Evolutionary conservation across 1,140 invertebrate species (phyloP).

Genomic region (Cephus cinctus): DNA sequence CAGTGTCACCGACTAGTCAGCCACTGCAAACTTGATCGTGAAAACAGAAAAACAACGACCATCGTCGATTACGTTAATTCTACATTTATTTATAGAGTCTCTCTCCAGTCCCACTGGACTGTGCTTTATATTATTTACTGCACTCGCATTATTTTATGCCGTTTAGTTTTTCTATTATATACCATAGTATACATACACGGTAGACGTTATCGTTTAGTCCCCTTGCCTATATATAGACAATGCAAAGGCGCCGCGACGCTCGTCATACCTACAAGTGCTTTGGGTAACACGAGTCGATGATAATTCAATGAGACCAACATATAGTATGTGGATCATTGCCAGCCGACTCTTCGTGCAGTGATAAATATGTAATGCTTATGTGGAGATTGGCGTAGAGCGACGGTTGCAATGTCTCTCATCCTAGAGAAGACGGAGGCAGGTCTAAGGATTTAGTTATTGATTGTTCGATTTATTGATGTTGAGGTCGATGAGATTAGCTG

Average conservation of each 20-base stretch:
- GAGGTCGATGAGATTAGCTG: conserved; percentile 15
- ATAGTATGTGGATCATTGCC: conserved; percentile 48
- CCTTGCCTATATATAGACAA: no score
- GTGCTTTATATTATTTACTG: no score
- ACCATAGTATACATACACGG: no score
- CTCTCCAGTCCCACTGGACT: no score
- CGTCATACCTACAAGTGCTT: no score
- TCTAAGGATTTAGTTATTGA: conserved; percentile 4
- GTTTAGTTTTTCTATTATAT: no score
- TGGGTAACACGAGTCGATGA: no score
- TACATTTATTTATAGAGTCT: conserved; percentile 26
- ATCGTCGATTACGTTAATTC: conserved; percentile 34
- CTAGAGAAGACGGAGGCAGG: not conserved
- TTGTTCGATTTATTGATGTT: no score
- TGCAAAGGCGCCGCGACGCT: no score
- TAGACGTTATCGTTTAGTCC: no score
- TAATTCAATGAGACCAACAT: not conserved
- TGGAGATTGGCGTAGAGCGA: conserved; percentile 28
- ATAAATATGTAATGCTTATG: conserved; percentile 43
- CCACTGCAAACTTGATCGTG: conserved; percentile 50
- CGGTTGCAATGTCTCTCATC: conserved; percentile 22
- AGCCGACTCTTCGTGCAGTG: conserved; percentile 18
- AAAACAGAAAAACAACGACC: conserved; percentile 45
- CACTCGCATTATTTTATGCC: no score
- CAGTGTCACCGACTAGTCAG: conserved; percentile 50